These are phyloP conservation scores for Syrmaticus mikado DNA, from an alignment of 2,113 vertebrate genomes.

Conservation along the genomic window DNA sequence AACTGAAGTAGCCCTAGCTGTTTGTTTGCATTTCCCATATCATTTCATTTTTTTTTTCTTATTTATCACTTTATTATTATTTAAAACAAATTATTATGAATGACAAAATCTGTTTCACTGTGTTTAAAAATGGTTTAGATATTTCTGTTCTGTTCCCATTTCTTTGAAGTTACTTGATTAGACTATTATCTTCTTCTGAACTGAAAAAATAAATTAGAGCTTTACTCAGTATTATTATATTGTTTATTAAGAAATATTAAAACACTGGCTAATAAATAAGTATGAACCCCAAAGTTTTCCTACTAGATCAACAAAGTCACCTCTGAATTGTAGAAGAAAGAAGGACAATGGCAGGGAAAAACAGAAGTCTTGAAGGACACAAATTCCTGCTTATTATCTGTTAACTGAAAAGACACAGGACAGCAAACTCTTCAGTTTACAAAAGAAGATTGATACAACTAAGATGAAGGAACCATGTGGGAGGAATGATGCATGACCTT, in stretches of 20 bases:
- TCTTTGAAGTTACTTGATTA: not conserved
- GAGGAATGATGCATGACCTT: not conserved
- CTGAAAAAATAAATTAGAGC: not conserved
- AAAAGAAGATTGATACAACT: not conserved
- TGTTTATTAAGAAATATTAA: not conserved
- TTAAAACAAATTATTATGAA: not conserved
- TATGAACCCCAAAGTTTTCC: not conserved
- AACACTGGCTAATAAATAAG: not conserved
- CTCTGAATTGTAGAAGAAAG: not conserved
- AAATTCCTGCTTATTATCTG: fast-evolving
- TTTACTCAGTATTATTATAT: not conserved
- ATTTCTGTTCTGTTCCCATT: not conserved
- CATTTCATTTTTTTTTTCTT: not conserved
- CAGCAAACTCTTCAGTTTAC: not conserved
- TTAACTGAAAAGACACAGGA: not conserved
- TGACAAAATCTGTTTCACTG: not conserved
- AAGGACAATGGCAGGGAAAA: fast-evolving
- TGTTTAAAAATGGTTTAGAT: not conserved
- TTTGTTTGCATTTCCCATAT: not conserved
- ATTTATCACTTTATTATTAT: not conserved
- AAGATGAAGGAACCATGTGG: not conserved
- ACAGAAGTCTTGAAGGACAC: fast-evolving
- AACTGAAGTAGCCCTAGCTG: not conserved
- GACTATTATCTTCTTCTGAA: not conserved
- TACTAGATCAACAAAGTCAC: not conserved